Conservation (phyloP, 2,888 invertebrate genomes). For the Drosophila cognata region DNA sequence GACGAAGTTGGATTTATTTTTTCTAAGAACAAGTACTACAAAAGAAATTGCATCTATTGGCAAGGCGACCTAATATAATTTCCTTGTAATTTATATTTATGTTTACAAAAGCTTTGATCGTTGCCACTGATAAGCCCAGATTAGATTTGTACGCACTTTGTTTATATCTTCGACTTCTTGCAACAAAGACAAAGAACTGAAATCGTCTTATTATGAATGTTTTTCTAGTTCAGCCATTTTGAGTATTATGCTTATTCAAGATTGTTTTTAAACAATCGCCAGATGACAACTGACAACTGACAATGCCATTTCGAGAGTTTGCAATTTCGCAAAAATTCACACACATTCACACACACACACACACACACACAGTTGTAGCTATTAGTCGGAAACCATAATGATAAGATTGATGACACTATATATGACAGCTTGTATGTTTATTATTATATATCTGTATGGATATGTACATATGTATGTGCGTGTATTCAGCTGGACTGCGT, state of each 20-base stretch:
- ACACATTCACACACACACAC: background rate
- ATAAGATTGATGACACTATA: constrained; percentile 8
- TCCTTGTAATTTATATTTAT: background rate
- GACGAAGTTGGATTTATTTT: background rate
- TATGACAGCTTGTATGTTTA: background rate
- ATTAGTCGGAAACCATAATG: constrained; percentile 7
- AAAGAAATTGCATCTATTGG: background rate
- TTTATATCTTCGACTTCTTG: background rate
- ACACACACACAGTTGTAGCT: background rate
- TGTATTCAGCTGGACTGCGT: background rate
- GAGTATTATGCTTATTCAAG: background rate
- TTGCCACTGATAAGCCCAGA: background rate
- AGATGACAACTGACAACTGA: background rate
- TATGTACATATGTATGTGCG: constrained; percentile 6
- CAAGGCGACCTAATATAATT: background rate
- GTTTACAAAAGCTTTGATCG: background rate
- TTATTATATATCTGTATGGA: background rate
- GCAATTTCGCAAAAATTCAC: background rate
- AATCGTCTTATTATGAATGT: too few relatives aligned
- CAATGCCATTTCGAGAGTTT: background rate
- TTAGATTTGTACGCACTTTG: constrained; percentile 6
- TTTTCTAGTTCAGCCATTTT: background rate
- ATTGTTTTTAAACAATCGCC: background rate
- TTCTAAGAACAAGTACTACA: background rate
- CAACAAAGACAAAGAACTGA: background rate